phyloP scores from a whole-genome alignment of 2,113 vertebrate genomes.

The Malurus alboscapulatus region DNA sequence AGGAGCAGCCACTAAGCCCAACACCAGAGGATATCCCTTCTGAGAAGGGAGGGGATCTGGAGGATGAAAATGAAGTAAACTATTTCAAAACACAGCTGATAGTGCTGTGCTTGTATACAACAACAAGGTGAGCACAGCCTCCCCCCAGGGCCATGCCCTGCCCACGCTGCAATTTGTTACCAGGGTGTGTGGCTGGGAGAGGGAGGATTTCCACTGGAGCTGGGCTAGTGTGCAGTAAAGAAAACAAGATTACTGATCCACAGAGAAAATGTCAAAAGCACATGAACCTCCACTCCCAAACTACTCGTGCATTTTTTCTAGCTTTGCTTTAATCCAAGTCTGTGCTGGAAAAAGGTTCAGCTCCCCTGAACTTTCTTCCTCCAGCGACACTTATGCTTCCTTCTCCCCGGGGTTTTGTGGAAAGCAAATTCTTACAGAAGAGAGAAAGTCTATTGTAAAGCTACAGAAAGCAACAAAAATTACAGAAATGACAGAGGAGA shows the following conservation, averaged over 20 bases:
- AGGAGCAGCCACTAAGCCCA: fast-evolving
- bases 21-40: not conserved
- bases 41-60: not conserved
- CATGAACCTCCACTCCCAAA: not conserved
- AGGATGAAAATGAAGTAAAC: not conserved
- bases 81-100: not conserved
- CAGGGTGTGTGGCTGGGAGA: not conserved
- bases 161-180: not conserved
- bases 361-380: not conserved
- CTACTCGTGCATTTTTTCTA: not conserved
- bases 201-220: not conserved
- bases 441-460: not conserved
- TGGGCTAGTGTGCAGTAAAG: not conserved
- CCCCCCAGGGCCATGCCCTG: not conserved
- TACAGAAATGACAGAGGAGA: not conserved
- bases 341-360: not conserved
- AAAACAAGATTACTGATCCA: not conserved
- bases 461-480: not conserved
- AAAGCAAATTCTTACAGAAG: not conserved
- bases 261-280: not conserved
- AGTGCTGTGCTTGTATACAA: not conserved
- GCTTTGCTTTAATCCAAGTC: not conserved
- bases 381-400: not conserved
- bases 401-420: not conserved
- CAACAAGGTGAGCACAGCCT: not conserved